Conservation (phyloP, 2,113 vertebrate species). For the Seriola quinqueradiata region DNA sequence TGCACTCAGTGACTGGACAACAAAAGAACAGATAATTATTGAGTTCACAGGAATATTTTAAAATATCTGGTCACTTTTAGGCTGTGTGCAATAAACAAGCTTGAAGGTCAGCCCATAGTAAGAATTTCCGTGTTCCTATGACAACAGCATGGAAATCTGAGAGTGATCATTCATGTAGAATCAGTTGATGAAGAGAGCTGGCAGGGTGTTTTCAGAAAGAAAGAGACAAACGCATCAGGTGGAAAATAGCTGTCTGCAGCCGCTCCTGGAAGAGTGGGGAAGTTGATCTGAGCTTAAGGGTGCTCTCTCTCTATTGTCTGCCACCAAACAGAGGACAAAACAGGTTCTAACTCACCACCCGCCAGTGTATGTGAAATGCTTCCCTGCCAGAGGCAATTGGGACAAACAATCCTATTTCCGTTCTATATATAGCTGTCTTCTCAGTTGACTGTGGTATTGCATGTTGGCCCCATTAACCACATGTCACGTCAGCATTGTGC, state of each 20-base stretch:
- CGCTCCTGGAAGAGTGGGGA: slow-evolving; percentile 23
- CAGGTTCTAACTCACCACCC: slow-evolving; percentile 43
- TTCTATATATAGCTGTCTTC: slow-evolving; percentile 70
- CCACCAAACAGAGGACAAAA: slow-evolving; percentile 61
- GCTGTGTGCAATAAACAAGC: slow-evolving; percentile 36
- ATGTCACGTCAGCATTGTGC: slow-evolving; percentile 74
- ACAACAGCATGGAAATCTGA: slow-evolving; percentile 49
- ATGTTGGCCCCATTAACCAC: slow-evolving; percentile 75
- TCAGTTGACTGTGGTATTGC: slow-evolving; percentile 68
- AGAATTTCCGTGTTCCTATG: slow-evolving; percentile 65
- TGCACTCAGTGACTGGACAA: slow-evolving; percentile 51
- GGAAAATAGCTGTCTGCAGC: slow-evolving; percentile 62
- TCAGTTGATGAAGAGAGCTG: slow-evolving; percentile 59
- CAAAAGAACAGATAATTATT: slow-evolving; percentile 64
- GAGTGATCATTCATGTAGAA: slow-evolving; percentile 63
- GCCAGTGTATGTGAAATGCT: slow-evolving; percentile 54
- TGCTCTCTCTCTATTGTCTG: slow-evolving; percentile 66
- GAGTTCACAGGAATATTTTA: slow-evolving; percentile 44
- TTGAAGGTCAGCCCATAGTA: slow-evolving; percentile 59
- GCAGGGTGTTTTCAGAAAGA: slow-evolving; percentile 45
- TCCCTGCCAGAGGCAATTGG: slow-evolving; percentile 63
- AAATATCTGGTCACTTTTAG: slow-evolving; percentile 49
- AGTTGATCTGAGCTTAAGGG: slow-evolving; percentile 50
- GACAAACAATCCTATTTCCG: slow-evolving; percentile 77
- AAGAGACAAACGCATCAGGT: slow-evolving; percentile 28